A percentile compares a stretch with the other conserved stretches of the same genome.
Conservation (phyloP, 2,113 vertebrate genomes). For the Grallaria varia region DNA sequence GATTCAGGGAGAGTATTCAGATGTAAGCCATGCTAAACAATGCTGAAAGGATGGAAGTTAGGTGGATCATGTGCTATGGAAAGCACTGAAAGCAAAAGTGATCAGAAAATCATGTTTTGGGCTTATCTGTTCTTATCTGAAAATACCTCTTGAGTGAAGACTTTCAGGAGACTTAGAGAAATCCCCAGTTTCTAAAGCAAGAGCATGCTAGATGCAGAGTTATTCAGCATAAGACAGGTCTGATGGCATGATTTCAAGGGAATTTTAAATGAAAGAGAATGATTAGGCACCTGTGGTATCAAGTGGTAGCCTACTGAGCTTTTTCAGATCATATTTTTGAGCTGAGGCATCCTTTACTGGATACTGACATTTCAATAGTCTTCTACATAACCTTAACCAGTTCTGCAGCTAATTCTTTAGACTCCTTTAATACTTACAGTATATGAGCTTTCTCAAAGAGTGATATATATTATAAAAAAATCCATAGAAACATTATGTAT, state of each 20-base stretch:
- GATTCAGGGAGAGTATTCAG: not conserved
- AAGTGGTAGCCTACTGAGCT: not conserved
- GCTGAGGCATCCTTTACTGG: not conserved
- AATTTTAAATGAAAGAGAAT: not conserved
- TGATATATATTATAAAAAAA: not conserved
- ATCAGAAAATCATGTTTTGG: not conserved
- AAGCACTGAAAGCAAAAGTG: not conserved
- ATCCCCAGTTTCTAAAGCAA: not conserved
- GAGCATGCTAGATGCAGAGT: not conserved
- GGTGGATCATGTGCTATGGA: fast-evolving
- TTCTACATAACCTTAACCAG: not conserved
- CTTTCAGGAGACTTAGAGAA: not conserved
- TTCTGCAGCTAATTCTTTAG: not conserved
- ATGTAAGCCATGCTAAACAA: not conserved
- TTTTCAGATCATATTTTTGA: not conserved
- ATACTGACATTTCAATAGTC: not conserved
- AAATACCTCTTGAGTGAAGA: not conserved
- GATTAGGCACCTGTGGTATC: not conserved
- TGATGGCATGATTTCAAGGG: not conserved
- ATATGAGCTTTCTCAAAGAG: not conserved
- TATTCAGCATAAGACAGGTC: not conserved
- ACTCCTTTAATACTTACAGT: not conserved
- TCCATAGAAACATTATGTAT: not conserved
- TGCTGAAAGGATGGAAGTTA: not conserved
- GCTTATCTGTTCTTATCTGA: not conserved